These are phyloP conservation scores for Platycercus adscitus DNA, from an alignment of 2,113 vertebrate genomes.

Conservation along the genomic window DNA sequence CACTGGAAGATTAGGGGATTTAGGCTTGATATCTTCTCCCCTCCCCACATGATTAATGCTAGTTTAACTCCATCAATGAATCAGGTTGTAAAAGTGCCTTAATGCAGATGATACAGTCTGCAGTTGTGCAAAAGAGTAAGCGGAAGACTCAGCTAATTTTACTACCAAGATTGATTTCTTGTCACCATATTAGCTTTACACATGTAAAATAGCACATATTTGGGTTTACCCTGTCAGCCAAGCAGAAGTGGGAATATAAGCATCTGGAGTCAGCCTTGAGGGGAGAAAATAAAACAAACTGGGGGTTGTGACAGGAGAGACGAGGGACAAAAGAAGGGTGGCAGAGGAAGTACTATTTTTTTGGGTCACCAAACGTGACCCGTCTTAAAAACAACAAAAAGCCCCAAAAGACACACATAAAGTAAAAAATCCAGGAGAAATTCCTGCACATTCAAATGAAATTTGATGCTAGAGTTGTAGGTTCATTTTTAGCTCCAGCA, in stretches of 20 bases:
- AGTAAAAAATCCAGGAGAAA: not conserved
- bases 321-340: not conserved
- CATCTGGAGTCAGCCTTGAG: not conserved
- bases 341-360: not conserved
- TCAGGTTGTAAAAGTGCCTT: constrained; percentile 49
- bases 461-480: not conserved
- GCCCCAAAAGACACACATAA: accelerated
- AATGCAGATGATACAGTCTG: constrained; percentile 24
- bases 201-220: not conserved
- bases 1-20: constrained; percentile 10
- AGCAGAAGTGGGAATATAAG: not conserved
- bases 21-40: not conserved
- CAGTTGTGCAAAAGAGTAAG: constrained; percentile 11
- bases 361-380: not conserved
- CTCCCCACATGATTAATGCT: constrained; percentile 22
- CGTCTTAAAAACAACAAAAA: not conserved
- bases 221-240: not conserved
- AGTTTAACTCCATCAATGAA: constrained; percentile 58
- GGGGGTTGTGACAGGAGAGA: not conserved
- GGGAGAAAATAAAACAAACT: not conserved
- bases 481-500: not conserved
- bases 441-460: not conserved
- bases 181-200: not conserved
- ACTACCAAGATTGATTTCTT: constrained; percentile 60
- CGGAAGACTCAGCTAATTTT: constrained; percentile 37